Conservation (phyloP, 2,797 vertebrate species). For the Acanthornis magna region DNA sequence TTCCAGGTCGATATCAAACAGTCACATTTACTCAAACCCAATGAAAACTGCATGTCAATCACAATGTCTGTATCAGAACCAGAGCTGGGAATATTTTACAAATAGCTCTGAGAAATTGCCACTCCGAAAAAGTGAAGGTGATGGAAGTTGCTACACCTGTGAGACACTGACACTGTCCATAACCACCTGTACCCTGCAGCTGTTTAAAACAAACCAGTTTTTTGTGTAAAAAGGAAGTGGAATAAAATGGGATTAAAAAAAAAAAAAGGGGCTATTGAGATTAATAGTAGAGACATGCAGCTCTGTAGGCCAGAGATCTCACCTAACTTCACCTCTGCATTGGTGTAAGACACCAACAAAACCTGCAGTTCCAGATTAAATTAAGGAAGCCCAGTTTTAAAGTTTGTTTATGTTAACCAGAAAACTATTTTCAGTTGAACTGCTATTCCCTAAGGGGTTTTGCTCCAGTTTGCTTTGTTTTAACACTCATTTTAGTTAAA, state of each 20-base stretch:
- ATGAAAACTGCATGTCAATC: conserved; percentile 28
- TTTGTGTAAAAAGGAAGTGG: not conserved
- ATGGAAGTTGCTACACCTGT: not conserved
- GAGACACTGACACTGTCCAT: rapidly evolving
- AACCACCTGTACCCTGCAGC: not conserved
- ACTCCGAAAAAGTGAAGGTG: not conserved
- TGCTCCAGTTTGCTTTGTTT: not conserved
- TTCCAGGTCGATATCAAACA: conserved; percentile 23
- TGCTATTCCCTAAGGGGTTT: not conserved
- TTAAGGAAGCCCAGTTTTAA: not conserved
- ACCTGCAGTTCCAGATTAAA: not conserved
- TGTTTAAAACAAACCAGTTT: not conserved
- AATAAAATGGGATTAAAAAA: not conserved
- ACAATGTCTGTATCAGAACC: not conserved
- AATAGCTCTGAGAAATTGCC: not conserved
- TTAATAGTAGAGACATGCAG: not conserved
- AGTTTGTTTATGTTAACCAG: not conserved
- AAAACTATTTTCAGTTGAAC: not conserved
- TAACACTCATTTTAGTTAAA: not conserved
- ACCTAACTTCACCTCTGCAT: not conserved
- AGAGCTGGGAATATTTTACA: not conserved
- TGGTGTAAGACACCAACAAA: not conserved
- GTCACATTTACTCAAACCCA: conserved; percentile 2
- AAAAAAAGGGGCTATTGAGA: not conserved
- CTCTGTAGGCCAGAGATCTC: not conserved